Conservation (phyloP, 2,797 vertebrate genomes). For the Echeneis naucrates region DNA sequence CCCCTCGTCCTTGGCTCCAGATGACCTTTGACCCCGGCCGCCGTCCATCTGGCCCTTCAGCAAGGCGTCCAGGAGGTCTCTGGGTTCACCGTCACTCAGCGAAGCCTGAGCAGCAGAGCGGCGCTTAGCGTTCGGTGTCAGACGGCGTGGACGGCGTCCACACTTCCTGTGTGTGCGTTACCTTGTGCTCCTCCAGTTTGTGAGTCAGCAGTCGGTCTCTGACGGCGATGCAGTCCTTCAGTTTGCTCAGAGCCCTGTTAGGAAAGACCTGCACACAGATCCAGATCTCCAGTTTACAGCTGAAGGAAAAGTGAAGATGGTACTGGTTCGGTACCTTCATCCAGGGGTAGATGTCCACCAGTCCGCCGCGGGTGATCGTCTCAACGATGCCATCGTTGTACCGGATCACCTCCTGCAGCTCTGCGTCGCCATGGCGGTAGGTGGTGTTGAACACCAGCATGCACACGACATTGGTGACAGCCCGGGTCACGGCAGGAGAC, state of each 20-base stretch:
- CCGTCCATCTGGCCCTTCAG: constrained; percentile 71
- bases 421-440: constrained; percentile 75
- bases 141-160: neutral
- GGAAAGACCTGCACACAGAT: constrained; percentile 79
- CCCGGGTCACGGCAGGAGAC: constrained; percentile 72
- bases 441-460: constrained; percentile 82
- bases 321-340: constrained; percentile 69
- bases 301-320: too few relatives aligned
- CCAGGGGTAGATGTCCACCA: constrained; percentile 86
- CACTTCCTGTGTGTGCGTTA: constrained; percentile 22
- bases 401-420: constrained; percentile 81
- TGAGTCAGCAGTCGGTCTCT: constrained; percentile 80
- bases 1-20: constrained; percentile 27
- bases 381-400: constrained; percentile 86
- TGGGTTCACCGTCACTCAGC: constrained; percentile 68
- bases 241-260: constrained; percentile 73
- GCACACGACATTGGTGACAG: constrained; percentile 86
- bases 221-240: constrained; percentile 78
- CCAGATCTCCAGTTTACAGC: neutral
- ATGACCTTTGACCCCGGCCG: neutral
- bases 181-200: constrained; percentile 86
- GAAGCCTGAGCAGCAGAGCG: constrained; percentile 59
- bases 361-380: constrained; percentile 80
- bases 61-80: constrained; percentile 85
- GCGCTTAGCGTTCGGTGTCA: neutral